These are phyloP conservation scores for Drosophila algonquin DNA, from an alignment of 2,888 invertebrate genomes.

Conservation along the genomic window DNA sequence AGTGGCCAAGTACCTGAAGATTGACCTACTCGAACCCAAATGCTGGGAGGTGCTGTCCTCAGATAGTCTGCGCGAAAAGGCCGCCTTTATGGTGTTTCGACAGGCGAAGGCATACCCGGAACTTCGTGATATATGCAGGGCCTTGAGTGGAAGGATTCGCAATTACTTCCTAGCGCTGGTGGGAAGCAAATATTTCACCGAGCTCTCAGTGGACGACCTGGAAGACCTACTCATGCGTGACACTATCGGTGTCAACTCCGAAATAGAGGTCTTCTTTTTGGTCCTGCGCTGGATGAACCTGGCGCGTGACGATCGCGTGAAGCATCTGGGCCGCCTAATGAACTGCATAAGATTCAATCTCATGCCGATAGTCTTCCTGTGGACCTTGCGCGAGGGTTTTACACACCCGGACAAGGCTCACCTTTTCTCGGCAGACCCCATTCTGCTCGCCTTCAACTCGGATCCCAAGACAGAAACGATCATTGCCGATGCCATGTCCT, in stretches of 20 bases:
- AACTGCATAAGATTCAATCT: slow-evolving; percentile 38
- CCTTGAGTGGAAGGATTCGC: slow-evolving; percentile 30
- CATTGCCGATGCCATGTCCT: slow-evolving; percentile 26
- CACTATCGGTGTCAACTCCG: slow-evolving; percentile 47
- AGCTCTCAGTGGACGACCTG: slow-evolving; percentile 1
- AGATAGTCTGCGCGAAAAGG: slow-evolving; percentile 23
- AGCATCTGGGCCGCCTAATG: slow-evolving; percentile 23
- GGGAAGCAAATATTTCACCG: slow-evolving; percentile 16
- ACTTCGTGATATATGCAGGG: neutral
- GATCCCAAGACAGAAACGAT: neutral
- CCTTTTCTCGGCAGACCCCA: slow-evolving; percentile 17
- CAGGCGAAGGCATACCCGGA: neutral
- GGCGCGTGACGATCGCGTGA: neutral
- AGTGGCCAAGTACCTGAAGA: slow-evolving; percentile 22
- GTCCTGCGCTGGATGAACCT: slow-evolving; percentile 41
- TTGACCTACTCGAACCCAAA: slow-evolving; percentile 4
- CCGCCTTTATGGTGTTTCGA: slow-evolving; percentile 23
- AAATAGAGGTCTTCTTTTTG: slow-evolving; percentile 48
- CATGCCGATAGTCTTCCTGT: slow-evolving; percentile 38
- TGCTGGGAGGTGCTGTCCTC: slow-evolving; percentile 17
- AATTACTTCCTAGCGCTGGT: slow-evolving; percentile 45
- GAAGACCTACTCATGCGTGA: slow-evolving; percentile 16
- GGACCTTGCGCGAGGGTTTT: slow-evolving; percentile 11
- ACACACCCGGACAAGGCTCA: neutral
- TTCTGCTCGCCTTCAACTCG: slow-evolving; percentile 25